These are phyloP conservation scores for Orycteropus afer DNA, from an alignment of 2,113 vertebrate species.

Conservation along the genomic window DNA sequence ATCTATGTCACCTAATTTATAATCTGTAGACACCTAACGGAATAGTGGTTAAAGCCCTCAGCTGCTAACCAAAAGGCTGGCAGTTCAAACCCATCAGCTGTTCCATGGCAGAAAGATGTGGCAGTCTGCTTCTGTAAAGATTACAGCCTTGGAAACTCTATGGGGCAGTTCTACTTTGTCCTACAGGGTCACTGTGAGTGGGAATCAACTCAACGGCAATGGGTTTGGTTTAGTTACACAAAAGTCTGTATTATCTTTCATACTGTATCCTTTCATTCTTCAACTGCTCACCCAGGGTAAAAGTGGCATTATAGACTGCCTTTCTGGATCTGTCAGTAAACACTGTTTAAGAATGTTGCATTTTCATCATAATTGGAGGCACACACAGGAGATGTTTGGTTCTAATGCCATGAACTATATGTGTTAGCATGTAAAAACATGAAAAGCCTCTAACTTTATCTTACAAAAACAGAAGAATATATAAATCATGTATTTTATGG, in stretches of 20 bases:
- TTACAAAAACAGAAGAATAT: conserved; percentile 29
- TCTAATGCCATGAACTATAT: not conserved
- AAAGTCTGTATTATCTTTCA: conserved; percentile 11
- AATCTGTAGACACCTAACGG: not conserved
- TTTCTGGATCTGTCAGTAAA: not conserved
- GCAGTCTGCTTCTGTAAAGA: too few species aligned
- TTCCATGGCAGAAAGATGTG: too few species aligned
- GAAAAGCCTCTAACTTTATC: not conserved
- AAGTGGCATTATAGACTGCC: not conserved
- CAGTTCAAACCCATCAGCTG: too few species aligned
- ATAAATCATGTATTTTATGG: not conserved
- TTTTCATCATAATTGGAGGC: conserved; percentile 1
- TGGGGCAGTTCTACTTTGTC: too few species aligned
- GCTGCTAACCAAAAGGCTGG: too few species aligned
- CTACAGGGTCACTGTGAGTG: too few species aligned
- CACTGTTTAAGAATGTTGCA: not conserved
- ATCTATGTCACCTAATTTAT: not conserved
- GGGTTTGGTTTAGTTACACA: too few species aligned
- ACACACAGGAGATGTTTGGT: not conserved
- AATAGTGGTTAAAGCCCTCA: too few species aligned
- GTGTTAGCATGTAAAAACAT: not conserved
- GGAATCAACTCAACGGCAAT: too few species aligned
- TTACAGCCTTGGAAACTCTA: too few species aligned
- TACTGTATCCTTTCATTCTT: not conserved
- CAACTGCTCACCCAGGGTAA: not conserved